Evolutionary conservation across 1,140 invertebrate genomes (phyloP), one percentile per base, ranked within the genome.

Genomic region (Dryas iulia): DNA sequence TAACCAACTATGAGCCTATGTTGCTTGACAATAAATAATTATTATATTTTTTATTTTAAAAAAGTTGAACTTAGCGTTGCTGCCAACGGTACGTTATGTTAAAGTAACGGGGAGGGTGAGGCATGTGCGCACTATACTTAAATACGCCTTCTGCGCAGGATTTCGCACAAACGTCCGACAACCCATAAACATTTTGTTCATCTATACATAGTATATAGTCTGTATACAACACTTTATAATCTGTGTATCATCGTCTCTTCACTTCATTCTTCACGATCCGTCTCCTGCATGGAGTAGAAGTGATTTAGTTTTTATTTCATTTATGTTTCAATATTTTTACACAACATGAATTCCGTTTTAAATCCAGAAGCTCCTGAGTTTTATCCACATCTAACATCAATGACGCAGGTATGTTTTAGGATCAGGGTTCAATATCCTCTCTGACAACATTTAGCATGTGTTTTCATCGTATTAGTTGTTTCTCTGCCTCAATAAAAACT

Each of bases 321-420:
- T 68, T 60, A 56, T 68, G 52, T 60, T 76, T 69, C 53, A 68
- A 24, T 66, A 28, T 63, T 72, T 72, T 31, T 18, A 39, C 65
- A 60, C 71, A 84, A 78, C 69, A 87, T 89, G 86, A 79, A 84
- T 79, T 89, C 82, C 5, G 71, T 72, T 65, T 74, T 89, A 70
- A 87, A 89, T 79, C 86, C 86, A 5, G 82, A 87, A 68, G 84
- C 83, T 35, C 83, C 84, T 21, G 86, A 89, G 57, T 89, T 89
- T 77, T 77, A 83, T 54, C 80, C 83, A 47, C 73, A 84, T 70
- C 67, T 87, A 33, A 79, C 74, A 69, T 71, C 78, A 65, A 72
- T 86, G 5, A 85, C 83, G 59, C 69, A 86, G 84, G 86, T 87
- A 71, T 18, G 76, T 81, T 62, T 63, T 71, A 28, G 54, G 24